Evolutionary conservation across 2,888 invertebrate genomes (phyloP).

Genomic region (Orchestes rusci): DNA sequence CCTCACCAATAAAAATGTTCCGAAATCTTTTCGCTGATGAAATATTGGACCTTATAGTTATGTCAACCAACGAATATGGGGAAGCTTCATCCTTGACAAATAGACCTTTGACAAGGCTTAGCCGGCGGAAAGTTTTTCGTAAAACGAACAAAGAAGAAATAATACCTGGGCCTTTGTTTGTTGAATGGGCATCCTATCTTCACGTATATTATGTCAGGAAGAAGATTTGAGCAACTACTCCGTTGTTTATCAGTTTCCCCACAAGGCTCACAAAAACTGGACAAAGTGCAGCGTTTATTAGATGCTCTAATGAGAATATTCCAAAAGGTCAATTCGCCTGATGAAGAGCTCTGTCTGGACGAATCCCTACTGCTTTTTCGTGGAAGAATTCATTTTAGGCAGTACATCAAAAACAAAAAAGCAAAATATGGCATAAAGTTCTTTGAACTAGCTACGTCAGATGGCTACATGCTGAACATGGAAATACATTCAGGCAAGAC

Average conservation of each 20-base stretch:
- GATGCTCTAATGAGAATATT: slow-evolving; percentile 1
- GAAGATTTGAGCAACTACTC: slow-evolving; percentile 14
- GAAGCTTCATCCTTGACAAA: too few species aligned
- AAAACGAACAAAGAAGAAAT: too few species aligned
- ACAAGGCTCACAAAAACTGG: not conserved
- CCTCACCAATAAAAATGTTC: too few species aligned
- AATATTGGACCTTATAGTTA: too few species aligned
- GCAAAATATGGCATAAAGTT: slow-evolving; percentile 30
- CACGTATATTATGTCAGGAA: slow-evolving; percentile 3
- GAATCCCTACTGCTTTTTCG: slow-evolving; percentile 25
- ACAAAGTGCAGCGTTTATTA: not conserved
- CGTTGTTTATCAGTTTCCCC: slow-evolving; percentile 5
- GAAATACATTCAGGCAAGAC: slow-evolving; percentile 27
- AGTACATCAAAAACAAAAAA: slow-evolving; percentile 27
- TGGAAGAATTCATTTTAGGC: slow-evolving; percentile 21
- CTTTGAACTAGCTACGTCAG: slow-evolving; percentile 25
- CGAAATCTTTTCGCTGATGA: too few species aligned
- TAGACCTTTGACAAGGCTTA: too few species aligned
- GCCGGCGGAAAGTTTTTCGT: too few species aligned
- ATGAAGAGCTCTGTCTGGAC: slow-evolving; percentile 25
- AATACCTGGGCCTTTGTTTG: too few species aligned
- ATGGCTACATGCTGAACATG: slow-evolving; percentile 28
- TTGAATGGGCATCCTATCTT: slow-evolving; percentile 7
- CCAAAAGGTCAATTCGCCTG: slow-evolving; percentile 1
- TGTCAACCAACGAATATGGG: too few species aligned